phyloP scores from a whole-genome alignment of 2,797 vertebrate genomes.

The Otolemur crassicaudatus region DNA sequence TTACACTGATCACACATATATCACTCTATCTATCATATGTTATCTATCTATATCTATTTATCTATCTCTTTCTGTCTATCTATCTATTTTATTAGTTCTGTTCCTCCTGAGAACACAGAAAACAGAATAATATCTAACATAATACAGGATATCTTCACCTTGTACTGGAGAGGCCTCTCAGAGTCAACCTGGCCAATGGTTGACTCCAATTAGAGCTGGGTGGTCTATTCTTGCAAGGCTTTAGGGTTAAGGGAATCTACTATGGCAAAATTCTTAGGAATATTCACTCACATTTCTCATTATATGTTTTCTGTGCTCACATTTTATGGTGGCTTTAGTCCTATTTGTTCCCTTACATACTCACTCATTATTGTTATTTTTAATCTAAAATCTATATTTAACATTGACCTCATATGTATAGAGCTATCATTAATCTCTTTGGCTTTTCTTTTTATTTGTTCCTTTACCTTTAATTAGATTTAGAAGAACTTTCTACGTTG shows the following conservation, averaged over 20 bases:
- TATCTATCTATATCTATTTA: too few species aligned
- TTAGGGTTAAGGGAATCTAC: neutral
- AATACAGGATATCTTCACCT: neutral
- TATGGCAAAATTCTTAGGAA: neutral
- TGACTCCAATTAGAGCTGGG: neutral
- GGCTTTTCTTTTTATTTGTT: neutral
- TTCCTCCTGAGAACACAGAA: neutral
- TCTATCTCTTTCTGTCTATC: neutral
- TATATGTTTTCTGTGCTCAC: neutral
- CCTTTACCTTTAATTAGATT: neutral
- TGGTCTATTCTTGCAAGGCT: neutral
- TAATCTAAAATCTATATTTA: neutral
- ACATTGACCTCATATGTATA: neutral
- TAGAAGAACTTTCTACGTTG: neutral
- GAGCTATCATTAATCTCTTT: neutral
- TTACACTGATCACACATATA: neutral
- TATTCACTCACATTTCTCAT: neutral
- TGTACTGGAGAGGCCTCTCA: neutral
- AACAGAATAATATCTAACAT: neutral
- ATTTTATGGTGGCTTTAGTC: neutral
- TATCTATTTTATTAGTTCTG: neutral
- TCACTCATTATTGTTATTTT: neutral
- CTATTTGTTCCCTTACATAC: neutral
- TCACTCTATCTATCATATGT: neutral
- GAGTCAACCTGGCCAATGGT: neutral